Evolutionary conservation across 1,140 invertebrate genomes (phyloP).

Genomic region (Rhopalosiphum padi): DNA sequence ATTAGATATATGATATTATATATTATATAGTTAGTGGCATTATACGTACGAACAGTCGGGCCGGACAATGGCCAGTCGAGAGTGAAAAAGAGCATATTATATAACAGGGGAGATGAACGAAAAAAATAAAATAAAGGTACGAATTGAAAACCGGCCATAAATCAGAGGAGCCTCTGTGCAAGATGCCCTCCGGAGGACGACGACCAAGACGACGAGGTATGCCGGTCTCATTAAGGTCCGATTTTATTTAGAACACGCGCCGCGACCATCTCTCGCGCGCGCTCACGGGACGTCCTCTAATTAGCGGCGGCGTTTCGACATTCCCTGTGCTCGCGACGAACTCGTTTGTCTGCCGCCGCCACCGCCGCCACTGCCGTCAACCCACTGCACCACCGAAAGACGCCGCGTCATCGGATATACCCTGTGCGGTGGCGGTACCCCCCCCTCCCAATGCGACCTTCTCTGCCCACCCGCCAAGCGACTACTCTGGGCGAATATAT

Average conservation of each 20-base stretch:
- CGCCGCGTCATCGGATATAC: constrained; percentile 3
- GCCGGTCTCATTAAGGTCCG: constrained; percentile 49
- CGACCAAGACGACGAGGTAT: constrained; percentile 32
- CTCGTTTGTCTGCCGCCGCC: constrained; percentile 42
- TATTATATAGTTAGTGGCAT: not conserved
- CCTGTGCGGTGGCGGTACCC: no score
- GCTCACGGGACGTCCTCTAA: constrained; percentile 43
- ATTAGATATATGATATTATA: not conserved
- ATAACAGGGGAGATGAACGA: not conserved
- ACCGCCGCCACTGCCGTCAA: not conserved
- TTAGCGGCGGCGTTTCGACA: constrained; percentile 31
- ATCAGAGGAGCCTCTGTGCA: constrained; percentile 21
- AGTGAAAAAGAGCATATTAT: not conserved
- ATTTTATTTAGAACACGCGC: constrained; percentile 58
- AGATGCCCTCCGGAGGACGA: not conserved
- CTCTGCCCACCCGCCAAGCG: no score
- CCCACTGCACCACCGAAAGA: constrained; percentile 29
- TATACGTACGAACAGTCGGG: not conserved
- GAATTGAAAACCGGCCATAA: constrained; percentile 36
- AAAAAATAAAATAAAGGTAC: constrained; percentile 24
- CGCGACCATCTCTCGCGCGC: not conserved
- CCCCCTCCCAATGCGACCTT: no score
- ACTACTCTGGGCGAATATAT: not conserved
- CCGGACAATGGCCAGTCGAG: not conserved
- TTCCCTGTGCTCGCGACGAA: not conserved